Conservation (phyloP, 1,140 invertebrate species). For the Ctenoplectra terminalis region DNA sequence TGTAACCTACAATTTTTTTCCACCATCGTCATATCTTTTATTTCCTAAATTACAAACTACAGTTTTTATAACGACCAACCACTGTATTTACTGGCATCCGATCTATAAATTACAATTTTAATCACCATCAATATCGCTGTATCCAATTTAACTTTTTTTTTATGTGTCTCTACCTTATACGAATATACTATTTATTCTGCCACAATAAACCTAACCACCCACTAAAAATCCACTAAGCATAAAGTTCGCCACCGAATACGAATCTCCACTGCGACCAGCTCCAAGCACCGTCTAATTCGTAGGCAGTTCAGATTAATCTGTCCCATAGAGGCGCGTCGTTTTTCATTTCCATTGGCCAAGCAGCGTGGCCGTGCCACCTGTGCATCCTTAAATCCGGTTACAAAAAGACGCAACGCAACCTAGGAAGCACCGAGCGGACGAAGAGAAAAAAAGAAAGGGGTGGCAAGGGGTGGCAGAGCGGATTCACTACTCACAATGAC, state of each 20-base stretch:
- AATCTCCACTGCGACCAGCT: neutral
- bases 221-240: neutral
- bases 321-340: slow-evolving; percentile 23
- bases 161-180: no score
- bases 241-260: slow-evolving; percentile 5
- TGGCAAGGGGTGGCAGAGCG: slow-evolving; percentile 36
- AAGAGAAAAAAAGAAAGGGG: slow-evolving; percentile 35
- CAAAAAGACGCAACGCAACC: slow-evolving; percentile 71
- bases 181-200: neutral
- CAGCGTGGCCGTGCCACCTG: slow-evolving; percentile 76
- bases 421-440: slow-evolving; percentile 50
- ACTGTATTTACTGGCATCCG: no score
- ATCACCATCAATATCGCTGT: no score
- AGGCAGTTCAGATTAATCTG: slow-evolving; percentile 43
- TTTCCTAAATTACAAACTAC: no score
- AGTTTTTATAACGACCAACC: no score
- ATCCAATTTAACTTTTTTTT: no score
- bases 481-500: slow-evolving; percentile 75
- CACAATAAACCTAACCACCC: neutral
- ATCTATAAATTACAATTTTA: no score
- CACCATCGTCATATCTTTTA: no score
- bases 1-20: no score
- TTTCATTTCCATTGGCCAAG: slow-evolving; percentile 44
- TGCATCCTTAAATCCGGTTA: slow-evolving; percentile 73
- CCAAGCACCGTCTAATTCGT: slow-evolving; percentile 28